Evolutionary conservation across 2,113 vertebrate genomes (phyloP).

Genomic region (Australoheros scitulus): DNA sequence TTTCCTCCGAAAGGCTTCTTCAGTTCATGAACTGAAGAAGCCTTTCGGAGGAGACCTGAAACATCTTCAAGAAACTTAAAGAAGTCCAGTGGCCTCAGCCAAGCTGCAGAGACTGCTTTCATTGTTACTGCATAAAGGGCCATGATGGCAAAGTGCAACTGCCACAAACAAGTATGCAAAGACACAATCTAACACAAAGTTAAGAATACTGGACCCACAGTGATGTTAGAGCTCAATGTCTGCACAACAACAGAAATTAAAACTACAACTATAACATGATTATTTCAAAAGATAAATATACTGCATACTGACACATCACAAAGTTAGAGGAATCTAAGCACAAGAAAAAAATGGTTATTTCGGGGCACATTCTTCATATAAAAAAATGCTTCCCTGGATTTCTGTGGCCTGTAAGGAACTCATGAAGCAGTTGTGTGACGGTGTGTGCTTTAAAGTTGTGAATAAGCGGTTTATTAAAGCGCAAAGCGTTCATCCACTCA

Average conservation of each 20-base stretch:
- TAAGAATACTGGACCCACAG: not conserved
- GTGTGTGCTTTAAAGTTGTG: not conserved
- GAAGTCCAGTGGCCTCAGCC: no score
- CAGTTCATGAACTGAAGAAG: no score
- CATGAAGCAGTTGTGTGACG: not conserved
- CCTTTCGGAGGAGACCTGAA: no score
- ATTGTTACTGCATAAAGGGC: not conserved
- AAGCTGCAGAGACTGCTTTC: no score
- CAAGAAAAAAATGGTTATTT: not conserved
- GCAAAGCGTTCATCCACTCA: slow-evolving; percentile 32
- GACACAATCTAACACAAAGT: not conserved
- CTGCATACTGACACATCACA: not conserved
- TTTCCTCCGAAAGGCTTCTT: no score
- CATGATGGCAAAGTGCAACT: not conserved
- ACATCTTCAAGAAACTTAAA: no score
- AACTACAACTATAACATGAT: not conserved
- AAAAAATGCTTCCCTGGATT: not conserved
- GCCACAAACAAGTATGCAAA: not conserved
- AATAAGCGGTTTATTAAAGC: not conserved
- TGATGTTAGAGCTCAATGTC: not conserved
- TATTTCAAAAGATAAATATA: not conserved
- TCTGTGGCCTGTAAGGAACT: not conserved
- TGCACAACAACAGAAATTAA: not conserved
- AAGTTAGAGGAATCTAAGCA: not conserved
- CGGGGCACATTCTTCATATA: not conserved